phyloP scores from a whole-genome alignment of 2,797 vertebrate genomes.

The Gallirallus australis region DNA sequence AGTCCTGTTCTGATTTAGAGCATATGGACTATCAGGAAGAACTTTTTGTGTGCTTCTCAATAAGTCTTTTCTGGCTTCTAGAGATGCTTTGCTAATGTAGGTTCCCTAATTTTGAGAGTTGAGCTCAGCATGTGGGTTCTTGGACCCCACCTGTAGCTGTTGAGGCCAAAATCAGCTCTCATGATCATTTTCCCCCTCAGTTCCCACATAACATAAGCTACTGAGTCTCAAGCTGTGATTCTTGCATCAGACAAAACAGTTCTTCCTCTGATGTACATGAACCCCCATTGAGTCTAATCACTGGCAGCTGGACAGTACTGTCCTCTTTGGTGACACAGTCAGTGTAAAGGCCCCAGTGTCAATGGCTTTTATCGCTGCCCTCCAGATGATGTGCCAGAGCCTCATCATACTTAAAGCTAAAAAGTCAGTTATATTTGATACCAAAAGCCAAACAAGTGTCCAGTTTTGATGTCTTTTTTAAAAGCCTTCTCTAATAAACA shows the following conservation, averaged over 20 bases:
- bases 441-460: not conserved
- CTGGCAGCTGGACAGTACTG: not conserved
- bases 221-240: not conserved
- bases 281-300: not conserved
- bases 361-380: not conserved
- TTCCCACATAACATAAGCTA: not conserved
- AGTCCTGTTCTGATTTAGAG: not conserved
- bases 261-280: not conserved
- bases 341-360: not conserved
- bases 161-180: not conserved
- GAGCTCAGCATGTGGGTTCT: not conserved
- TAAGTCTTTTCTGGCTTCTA: not conserved
- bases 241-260: not conserved
- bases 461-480: not conserved
- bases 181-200: not conserved
- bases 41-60: not conserved
- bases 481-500: not conserved
- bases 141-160: not conserved
- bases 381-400: not conserved
- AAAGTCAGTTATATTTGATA: not conserved
- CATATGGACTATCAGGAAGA: rapidly evolving
- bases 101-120: not conserved
- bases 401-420: not conserved
- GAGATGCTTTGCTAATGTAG: constrained; percentile 1
- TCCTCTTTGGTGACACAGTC: constrained; percentile 3